Evolutionary conservation across 1,140 invertebrate genomes (phyloP), one percentile per base, ranked within the genome.

Genomic region (Drosophila sproati): DNA sequence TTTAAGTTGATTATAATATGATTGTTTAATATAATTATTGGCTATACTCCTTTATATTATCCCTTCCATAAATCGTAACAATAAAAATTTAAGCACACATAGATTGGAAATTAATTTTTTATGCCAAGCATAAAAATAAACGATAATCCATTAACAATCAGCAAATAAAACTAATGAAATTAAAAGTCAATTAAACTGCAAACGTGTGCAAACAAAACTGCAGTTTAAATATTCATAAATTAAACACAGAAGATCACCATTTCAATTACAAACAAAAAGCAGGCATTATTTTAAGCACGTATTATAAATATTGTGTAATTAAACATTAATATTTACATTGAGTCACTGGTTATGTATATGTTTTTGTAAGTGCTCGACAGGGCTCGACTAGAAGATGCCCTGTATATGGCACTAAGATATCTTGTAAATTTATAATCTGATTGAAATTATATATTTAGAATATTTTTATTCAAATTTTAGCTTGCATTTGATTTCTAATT

Each of bases 141-240:
- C 47, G n/a, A 3, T n/a, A 63, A 73, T 54, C 60, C 35, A 72
- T 76, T 76, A 72, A 71, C 35, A 37, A 51, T 10, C 12, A 6
- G 52, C 45, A 60, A 52, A 73, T 63, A 74, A 64, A 69, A 68
- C 54, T 57, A 77, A 77, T 69, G 41, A 70, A 74, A 74, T 77
- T 63, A 77, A 74, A 54, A 64, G 72, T 77, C 71, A 77, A 77
- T 74, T 74, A 64, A 69, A 77, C 47, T 59, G 29, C 39, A 20
- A 62, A 20, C 39, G 39, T 41, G 50, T 4, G 6, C 41, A 56
- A 54, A 59, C 63, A 70, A 74, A 70, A 57, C 56, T 20, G 3
- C n/a, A 48, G 60, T 59, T 54, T 28, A 59, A 73, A 54, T 57
- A 62, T 29, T 57, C 34, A 67, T 55, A 68, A 51, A 73, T 68